Evolutionary conservation across 2,113 vertebrate genomes (phyloP), one percentile per base, ranked within the genome.

Genomic region (Lonchura striata): DNA sequence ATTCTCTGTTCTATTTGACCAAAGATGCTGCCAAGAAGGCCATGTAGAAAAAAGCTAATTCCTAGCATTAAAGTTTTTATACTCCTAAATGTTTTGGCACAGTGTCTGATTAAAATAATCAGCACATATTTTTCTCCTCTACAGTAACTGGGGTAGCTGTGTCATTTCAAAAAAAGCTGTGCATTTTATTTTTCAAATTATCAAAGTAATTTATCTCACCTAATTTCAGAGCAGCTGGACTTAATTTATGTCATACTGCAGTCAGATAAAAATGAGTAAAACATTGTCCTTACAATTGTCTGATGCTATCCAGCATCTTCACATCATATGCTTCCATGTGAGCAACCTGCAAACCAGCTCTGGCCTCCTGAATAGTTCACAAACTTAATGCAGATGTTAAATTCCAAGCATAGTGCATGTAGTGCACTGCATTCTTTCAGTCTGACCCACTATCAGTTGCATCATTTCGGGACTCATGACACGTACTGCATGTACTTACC

Each of bases 161-260:
- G 69, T 70, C 74, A 37, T 82, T 85, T 80, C 68, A 17, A 93
- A 86, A 69, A 60, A 65, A 79, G 6, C 46, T 69, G 46, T 30
- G 44, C 24, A 15, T 59, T 75, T 89, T 94, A 81, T 92, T 97
- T 92, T 83, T 35, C 20, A 82, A 85, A 74, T 94, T 88, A 88
- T 69, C 37, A 71, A 91, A 96, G 82, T 28, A 79, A 92, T 77
- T 65, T 93, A 72, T 95, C 33, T 90, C 78, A 52, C 23, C 70
- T 86, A 93, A 89, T 88, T 93, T 88, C 75, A 50, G 52, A 93
- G 39, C 83, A 96, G 70, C 86, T 95, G 91, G 63, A 57, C 75
- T 90, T 83, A 78, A 80, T 33, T 39, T 57, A 41, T 42, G 53
- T 42, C 64, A n/a, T 47, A 49, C 15, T 47, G 44, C 74, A 64